A percentile compares a stretch with the other conserved stretches of the same genome.
phyloP scores from a whole-genome alignment of 2,888 invertebrate genomes.

The Fissipunctia ypsillon region DNA sequence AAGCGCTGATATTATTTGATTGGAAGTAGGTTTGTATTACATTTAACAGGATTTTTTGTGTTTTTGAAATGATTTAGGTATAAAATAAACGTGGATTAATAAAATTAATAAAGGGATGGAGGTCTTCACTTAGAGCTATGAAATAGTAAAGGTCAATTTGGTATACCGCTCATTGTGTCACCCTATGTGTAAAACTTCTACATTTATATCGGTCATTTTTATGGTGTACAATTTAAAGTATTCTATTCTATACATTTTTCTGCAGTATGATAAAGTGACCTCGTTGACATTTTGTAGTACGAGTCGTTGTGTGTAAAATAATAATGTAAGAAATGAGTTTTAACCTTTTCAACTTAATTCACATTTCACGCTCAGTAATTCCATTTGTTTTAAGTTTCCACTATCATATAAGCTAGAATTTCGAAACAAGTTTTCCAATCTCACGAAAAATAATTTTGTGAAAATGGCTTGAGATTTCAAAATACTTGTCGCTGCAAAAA shows the following conservation, averaged over 20 bases:
- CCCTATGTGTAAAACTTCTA: too few relatives aligned
- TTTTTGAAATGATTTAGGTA: background rate
- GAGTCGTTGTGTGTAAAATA: background rate
- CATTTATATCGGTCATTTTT: too few relatives aligned
- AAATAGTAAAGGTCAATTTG: background rate
- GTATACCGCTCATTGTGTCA: too few relatives aligned
- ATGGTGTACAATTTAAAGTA: too few relatives aligned
- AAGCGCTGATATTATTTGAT: background rate
- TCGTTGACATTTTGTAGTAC: constrained; percentile 14
- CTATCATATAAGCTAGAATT: constrained; percentile 39
- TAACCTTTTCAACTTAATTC: background rate
- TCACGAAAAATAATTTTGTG: constrained; percentile 29
- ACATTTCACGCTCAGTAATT: constrained; percentile 18
- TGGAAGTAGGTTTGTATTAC: background rate
- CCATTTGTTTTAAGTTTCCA: constrained; percentile 27
- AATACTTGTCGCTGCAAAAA: constrained; percentile 33
- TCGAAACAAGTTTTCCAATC: constrained; percentile 33
- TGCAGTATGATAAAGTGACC: background rate
- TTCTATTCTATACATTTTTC: too few relatives aligned
- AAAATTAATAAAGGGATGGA: background rate
- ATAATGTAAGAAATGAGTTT: constrained; percentile 13
- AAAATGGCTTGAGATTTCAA: constrained; percentile 25
- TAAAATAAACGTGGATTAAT: background rate
- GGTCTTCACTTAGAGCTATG: background rate
- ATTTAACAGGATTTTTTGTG: background rate